phyloP scores from a whole-genome alignment of 2,888 invertebrate species.

The Strigamia transsilvanica region DNA sequence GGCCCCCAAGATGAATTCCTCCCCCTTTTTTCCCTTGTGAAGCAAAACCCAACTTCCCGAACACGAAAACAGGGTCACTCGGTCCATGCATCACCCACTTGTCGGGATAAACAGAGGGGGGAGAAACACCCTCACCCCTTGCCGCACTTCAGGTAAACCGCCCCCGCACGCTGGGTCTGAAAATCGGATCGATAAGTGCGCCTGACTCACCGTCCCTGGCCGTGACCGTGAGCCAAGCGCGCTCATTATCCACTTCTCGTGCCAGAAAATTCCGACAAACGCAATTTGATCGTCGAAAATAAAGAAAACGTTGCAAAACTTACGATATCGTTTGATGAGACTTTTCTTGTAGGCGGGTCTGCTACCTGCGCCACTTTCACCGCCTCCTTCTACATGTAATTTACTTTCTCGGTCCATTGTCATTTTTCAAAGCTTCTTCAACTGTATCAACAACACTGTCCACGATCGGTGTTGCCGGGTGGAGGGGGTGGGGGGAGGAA shows the following conservation, averaged over 20 bases:
- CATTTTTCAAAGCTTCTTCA: not conserved
- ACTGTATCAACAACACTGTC: no score
- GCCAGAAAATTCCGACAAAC: not conserved
- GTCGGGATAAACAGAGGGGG: conserved; percentile 1
- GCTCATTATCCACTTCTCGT: no score
- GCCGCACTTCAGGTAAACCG: not conserved
- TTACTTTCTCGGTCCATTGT: conserved; percentile 20
- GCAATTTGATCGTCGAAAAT: not conserved
- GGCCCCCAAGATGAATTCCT: not conserved
- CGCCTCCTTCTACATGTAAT: conserved; percentile 2
- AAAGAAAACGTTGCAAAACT: conserved; percentile 65
- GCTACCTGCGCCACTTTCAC: conserved; percentile 26
- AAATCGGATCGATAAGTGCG: not conserved
- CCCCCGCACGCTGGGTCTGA: not conserved
- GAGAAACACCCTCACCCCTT: not conserved
- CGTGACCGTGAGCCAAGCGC: conserved; percentile 12
- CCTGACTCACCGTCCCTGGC: conserved; percentile 26
- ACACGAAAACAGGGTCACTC: conserved; percentile 13
- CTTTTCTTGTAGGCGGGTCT: conserved; percentile 82
- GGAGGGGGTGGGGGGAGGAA: no score
- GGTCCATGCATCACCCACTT: conserved; percentile 26
- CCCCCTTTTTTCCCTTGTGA: conserved; percentile 4
- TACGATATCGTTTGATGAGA: conserved; percentile 92
- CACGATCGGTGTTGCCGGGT: no score
- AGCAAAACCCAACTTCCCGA: not conserved